phyloP scores from a whole-genome alignment of 2,888 invertebrate species.

The Geophilus truncorum region DNA sequence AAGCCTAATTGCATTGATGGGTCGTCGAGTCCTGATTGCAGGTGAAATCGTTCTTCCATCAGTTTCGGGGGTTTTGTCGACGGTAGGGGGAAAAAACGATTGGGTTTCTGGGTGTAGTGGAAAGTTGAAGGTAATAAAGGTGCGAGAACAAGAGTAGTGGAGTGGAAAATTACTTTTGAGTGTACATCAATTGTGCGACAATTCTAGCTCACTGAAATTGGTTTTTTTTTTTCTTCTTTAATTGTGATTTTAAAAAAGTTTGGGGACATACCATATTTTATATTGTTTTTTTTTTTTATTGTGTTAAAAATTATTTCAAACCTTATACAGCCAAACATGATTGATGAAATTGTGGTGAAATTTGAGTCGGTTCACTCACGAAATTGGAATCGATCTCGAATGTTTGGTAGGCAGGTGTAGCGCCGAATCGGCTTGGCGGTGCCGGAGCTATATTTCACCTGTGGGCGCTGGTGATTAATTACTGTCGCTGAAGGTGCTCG shows the following conservation, averaged over 20 bases:
- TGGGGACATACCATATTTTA: too few relatives aligned
- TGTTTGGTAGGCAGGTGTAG: slow-evolving; percentile 19
- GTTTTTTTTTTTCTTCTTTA: not conserved
- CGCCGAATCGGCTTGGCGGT: not conserved
- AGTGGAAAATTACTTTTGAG: not conserved
- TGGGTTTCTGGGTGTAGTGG: not conserved
- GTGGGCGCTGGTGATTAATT: slow-evolving; percentile 18
- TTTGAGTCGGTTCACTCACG: slow-evolving; percentile 6
- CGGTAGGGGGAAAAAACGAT: not conserved
- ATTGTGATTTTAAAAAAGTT: not conserved
- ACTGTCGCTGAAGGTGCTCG: slow-evolving; percentile 22
- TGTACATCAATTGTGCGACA: not conserved
- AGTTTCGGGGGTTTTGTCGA: slow-evolving; percentile 2
- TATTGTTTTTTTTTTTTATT: not conserved
- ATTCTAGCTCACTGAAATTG: not conserved
- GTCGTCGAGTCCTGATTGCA: slow-evolving; percentile 8
- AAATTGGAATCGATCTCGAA: slow-evolving; percentile 4
- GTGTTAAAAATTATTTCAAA: not conserved
- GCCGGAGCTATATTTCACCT: slow-evolving; percentile 9
- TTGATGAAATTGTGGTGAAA: slow-evolving; percentile 25
- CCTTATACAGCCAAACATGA: not conserved
- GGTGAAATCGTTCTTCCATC: slow-evolving; percentile 25
- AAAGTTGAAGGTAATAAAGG: not conserved
- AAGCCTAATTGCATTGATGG: slow-evolving; percentile 17
- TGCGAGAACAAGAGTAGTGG: not conserved